phyloP scores from a whole-genome alignment of 2,797 vertebrate genomes.

The Sparus aurata region DNA sequence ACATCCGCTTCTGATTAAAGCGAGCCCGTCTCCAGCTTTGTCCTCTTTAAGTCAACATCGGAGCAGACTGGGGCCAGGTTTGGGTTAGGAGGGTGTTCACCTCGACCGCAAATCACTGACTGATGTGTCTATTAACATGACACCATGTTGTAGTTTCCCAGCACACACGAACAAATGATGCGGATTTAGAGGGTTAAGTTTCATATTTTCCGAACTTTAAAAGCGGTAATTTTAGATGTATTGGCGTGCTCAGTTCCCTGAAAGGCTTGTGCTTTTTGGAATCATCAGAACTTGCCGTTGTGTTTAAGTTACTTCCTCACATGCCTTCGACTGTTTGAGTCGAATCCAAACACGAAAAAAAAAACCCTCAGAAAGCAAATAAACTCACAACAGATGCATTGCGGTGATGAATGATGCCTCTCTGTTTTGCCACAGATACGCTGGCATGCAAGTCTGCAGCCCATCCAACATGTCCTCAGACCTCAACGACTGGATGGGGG shows the following conservation, averaged over 20 bases:
- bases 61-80: constrained; percentile 53
- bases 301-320: constrained; percentile 35
- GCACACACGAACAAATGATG: constrained; percentile 7
- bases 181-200: constrained; percentile 5
- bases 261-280: constrained; percentile 10
- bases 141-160: constrained; percentile 9
- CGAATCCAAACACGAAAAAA: constrained; percentile 45
- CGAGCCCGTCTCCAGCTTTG: constrained; percentile 56
- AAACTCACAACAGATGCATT: constrained; percentile 71
- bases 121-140: constrained; percentile 46
- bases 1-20: constrained; percentile 79
- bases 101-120: constrained; percentile 51
- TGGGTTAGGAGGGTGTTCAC: constrained; percentile 48
- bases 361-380: constrained; percentile 61
- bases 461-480: neutral
- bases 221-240: neutral
- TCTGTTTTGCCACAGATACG: constrained; percentile 35
- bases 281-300: constrained; percentile 25
- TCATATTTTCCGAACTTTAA: constrained; percentile 5
- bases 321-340: constrained; percentile 37
- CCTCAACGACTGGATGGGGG: no score
- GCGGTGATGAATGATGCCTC: constrained; percentile 55
- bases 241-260: neutral
- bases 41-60: constrained; percentile 69
- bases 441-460: constrained; percentile 23